These are phyloP conservation scores for Tipula helvola DNA, from an alignment of 2,888 invertebrate genomes.

Conservation along the genomic window DNA sequence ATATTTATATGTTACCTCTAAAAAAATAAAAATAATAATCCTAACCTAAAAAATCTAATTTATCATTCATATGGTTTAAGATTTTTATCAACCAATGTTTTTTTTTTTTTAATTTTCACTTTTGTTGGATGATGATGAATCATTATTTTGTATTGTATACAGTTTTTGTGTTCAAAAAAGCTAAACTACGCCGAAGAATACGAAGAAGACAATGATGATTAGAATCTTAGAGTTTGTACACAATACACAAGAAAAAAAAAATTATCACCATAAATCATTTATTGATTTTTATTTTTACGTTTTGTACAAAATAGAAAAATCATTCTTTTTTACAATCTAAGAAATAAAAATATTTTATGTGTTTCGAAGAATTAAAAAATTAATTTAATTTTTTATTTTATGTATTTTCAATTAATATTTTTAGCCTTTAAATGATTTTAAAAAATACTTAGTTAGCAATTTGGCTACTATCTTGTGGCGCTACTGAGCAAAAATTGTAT, in stretches of 20 bases:
- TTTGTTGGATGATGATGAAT: constrained; percentile 4
- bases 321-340: not conserved
- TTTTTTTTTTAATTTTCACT: not conserved
- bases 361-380: not conserved
- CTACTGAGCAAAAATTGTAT: not conserved
- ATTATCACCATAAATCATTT: constrained; percentile 4
- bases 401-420: not conserved
- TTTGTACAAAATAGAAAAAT: constrained; percentile 4
- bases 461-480: not conserved
- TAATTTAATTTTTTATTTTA: not conserved
- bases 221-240: constrained; percentile 4
- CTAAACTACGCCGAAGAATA: not conserved
- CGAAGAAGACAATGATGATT: not conserved
- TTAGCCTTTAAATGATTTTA: not conserved
- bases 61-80: not conserved
- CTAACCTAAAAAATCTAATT: not conserved
- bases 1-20: not conserved
- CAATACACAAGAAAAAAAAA: not conserved
- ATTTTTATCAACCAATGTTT: not conserved
- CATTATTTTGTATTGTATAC: not conserved
- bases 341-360: not conserved
- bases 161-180: not conserved
- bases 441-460: not conserved
- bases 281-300: not conserved
- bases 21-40: not conserved